phyloP scores from a whole-genome alignment of 1,140 invertebrate genomes.

The Cydia pomonella region DNA sequence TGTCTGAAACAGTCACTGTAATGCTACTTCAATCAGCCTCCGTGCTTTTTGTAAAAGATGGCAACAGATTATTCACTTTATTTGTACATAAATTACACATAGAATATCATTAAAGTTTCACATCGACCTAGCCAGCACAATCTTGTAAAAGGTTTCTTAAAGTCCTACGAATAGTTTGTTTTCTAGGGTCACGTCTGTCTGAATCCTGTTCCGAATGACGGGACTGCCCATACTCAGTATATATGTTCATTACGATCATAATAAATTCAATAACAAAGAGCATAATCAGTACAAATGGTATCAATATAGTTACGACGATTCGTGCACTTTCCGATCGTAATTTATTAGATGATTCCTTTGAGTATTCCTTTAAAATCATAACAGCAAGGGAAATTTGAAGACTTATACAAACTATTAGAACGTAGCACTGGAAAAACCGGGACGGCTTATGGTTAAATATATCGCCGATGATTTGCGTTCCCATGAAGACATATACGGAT shows the following conservation, averaged over 20 bases:
- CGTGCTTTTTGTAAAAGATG: too few species aligned
- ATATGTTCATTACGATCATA: neutral
- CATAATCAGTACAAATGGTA: neutral
- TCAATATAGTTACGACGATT: neutral
- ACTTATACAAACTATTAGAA: conserved; percentile 47
- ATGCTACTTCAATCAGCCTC: too few species aligned
- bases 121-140: neutral
- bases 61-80: too few species aligned
- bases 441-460: conserved; percentile 40
- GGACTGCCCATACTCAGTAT: neutral
- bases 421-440: conserved; percentile 59
- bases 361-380: neutral
- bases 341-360: neutral
- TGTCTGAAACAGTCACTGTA: too few species aligned
- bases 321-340: neutral
- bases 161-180: neutral
- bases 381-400: conserved; percentile 53
- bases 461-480: conserved; percentile 49
- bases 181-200: neutral
- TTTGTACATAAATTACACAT: too few species aligned
- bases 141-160: neutral
- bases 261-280: neutral
- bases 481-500: conserved; percentile 55
- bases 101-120: neutral
- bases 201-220: neutral